Evolutionary conservation across 2,888 invertebrate species (phyloP), one percentile per base, ranked within the genome.

Genomic region (Ectemnius cavifrons): DNA sequence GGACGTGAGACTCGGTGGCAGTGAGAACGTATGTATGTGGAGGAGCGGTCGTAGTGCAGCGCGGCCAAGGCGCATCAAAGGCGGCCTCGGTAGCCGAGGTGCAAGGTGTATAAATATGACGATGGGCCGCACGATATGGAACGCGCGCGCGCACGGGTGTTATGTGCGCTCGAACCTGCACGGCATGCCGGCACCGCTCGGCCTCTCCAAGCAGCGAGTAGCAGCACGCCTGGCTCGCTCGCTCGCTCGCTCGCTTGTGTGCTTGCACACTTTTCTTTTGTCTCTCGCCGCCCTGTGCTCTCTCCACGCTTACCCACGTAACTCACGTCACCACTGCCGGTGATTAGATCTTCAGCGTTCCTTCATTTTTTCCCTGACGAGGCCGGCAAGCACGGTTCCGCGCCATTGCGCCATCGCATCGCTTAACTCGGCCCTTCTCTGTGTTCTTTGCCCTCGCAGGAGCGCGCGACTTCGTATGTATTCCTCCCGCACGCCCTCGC

Each of bases 71-170:
- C 57, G 56, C 73, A 67, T 82, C 82, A 82, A 83, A 84, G 78
- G 77, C 63, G 71, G 77, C 70, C 73, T 69, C 76, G 75, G 76
- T 74, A 78, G 71, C 68, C 52, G 63, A 80, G 80, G 79, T 81
- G 83, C 79, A 77, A 84, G 81, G 78, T 84, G 86, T 86, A 84
- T 84, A 87, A 87, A 86, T 84, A 83, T 86, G 87, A 87, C 87
- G 82, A 52, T 52, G 78, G 71, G 63, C 67, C 69, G 68, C 14
- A 79, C 81, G 87, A 88, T 87, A 87, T 73, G 82, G 76, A 68
- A 71, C 75, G 37, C 37, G 37, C 37, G 28, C 28, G 23, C 23
- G 75, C 71, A 81, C 78, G 81, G 79, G 80, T 80, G 86, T 85
- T 84, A 79, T 52, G 16, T 11, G 37, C 37, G 37, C 37, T 8